Base-by-base conservation (phyloP, 2,113 vertebrate species). In the Hypomesus transpacificus region DNA sequence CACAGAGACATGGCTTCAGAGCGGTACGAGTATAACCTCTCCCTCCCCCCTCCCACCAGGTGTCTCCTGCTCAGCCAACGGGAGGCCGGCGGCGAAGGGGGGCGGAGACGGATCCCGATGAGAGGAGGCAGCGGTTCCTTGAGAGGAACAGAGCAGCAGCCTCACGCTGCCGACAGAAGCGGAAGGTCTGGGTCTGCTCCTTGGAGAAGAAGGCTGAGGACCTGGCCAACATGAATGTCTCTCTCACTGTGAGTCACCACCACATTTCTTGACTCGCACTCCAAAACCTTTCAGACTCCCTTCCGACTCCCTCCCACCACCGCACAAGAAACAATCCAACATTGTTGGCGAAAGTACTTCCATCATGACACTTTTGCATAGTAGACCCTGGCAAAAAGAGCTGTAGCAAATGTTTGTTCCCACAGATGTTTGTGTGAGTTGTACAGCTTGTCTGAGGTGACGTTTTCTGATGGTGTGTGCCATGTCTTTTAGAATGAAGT, bases 121-220 rank as follows among this genome's bases (percentile, higher is more conserved):
- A 98, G 73, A 91, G 96, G 1, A 87, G 96, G 56, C 95, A 96
- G 74, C 94, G 96, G 2, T 98, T 98, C 77, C 90, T 98, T 75
- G 96, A 98, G 79, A 86, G 96, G 62, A 98, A 98, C 85, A 87
- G 96, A 0, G 96, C 96, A 0, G 96, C 96, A 0, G 96, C 96
- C 0, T 96, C 96, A 0, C 96, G 96, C 51, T 98, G 96, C 87
- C 91, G 96, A 1, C 96, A 98, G 71, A 98, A 98, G 17, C 89
- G 96, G 67, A 98, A 98, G 74, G 83, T 98, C 1, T 98, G 96
- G 96, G 96, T 98, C 3, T 94, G 90, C 3, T 95, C 95, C n/a
- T 76, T 98, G 73, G 96, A 98, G 85, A 97, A 96, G 80, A 97
- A 97, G 31, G 95, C 96, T 0, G 96, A 98, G 50, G 96, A 98